Evolutionary conservation across 2,797 vertebrate species (phyloP), one percentile per base, ranked within the genome.

Genomic region (Anniella stebbinsi): DNA sequence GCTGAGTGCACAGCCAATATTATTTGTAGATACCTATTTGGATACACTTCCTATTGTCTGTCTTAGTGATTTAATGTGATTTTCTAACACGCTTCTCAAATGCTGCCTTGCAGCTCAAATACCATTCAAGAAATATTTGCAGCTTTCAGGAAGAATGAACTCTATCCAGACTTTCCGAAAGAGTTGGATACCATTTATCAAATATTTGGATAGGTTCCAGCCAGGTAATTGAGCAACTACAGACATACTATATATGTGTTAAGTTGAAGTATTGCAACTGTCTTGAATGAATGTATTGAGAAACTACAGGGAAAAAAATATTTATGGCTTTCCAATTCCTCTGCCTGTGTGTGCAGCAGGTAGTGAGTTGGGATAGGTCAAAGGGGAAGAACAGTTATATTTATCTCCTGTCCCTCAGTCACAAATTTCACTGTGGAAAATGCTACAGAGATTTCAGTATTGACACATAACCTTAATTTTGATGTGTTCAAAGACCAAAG

Each of bases 251-350:
- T 63, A 63, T 63, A 23, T 25, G 54, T 63, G 23, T 63, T 25
- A 21, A 23, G 18, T 1, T 63, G 60, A 63, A 63, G 60, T 4
- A 63, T 63, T 63, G 23, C 1, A 63, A 63, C 18, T 63, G 60
- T 63, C 60, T 25, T 63, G 18, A 63, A 63, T 63, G 60, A 63
- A 1, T 63, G 23, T 63, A 21, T 25, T 18, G 23, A 63, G 5
- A 63, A 90, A 88, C 90, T 4, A 63, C 17, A 63, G 4, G 60
- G 18, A 18, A 63, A 91, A 90, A 60, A 90, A 88, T 91, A 86
- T 38, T 15, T 75, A 33, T 10, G 54, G 1, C 63, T 70, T 77
- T 17, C 80, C 45, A 25, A 69, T 91, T 45, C 15, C 45, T 60
- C 0, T 30, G 28, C 76, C 33, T 88, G 13, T 70, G 21, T 63